phyloP scores from a whole-genome alignment of 53 echinoderm and acorn worm species.

The Paracentrotus lividus region DNA sequence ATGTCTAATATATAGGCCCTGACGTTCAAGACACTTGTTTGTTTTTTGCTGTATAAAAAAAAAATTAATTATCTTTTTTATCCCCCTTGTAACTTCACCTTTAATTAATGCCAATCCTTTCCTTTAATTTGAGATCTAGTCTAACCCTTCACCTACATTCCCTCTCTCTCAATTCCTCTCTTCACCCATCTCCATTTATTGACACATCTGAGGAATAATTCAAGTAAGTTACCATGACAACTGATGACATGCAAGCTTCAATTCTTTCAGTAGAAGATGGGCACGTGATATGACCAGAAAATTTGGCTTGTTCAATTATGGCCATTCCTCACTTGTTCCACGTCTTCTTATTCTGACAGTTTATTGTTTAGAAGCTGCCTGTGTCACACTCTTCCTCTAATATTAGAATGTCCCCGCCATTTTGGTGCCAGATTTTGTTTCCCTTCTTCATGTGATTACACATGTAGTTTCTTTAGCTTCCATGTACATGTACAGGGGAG shows the following conservation, averaged over 20 bases:
- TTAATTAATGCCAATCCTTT: background rate
- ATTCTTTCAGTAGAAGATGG: background rate
- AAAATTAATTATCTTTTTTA: background rate
- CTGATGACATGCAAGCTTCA: background rate
- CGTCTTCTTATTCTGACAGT: background rate
- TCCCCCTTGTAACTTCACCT: background rate
- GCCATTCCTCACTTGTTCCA: background rate
- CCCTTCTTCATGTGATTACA: background rate
- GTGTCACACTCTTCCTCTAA: background rate
- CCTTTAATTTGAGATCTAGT: background rate
- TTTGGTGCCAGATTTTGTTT: background rate
- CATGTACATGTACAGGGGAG: too few relatives aligned
- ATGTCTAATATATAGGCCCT: too few relatives aligned
- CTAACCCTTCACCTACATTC: background rate
- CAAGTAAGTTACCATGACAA: conserved; percentile 11
- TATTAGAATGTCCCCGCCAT: background rate
- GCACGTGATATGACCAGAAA: conserved; percentile 7
- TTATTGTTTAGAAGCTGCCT: background rate
- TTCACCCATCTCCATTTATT: background rate
- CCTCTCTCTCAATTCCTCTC: background rate
- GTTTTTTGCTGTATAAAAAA: too few relatives aligned
- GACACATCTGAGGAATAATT: conserved; percentile 3
- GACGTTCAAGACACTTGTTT: too few relatives aligned
- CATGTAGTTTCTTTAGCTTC: background rate
- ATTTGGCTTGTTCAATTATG: background rate